Evolutionary conservation across 2,113 vertebrate genomes (phyloP), one percentile per base, ranked within the genome.

Genomic region (Ceyx melanurus): DNA sequence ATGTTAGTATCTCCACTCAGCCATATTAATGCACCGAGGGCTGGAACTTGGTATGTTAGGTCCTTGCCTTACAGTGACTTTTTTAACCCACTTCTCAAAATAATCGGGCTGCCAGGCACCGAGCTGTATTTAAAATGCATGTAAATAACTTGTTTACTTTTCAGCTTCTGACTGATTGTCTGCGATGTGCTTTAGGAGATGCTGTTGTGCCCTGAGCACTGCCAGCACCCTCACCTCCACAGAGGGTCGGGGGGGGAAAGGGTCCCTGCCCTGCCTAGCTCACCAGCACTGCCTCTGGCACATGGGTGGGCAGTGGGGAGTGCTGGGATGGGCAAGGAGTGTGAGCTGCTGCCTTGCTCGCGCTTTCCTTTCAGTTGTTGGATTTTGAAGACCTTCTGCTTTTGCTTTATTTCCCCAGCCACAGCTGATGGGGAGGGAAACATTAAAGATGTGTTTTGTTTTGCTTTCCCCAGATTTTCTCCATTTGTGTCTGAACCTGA

Each of bases 1-100:
- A 94, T 96, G 97, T 97, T 97, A 95, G 96, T 93, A 94, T 97
- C 97, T 97, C 96, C 89, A 94, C 96, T 95, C 97, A 95, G 97
- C 97, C 97, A 96, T 96, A 97, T 95, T 94, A 98, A 97, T 96
- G 93, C 95, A 93, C 94, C 10, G 1, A 95, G 96, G 97, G 93
- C 93, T 90, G 14, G 70, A 95, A 79, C 91, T 92, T 91, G 95
- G 92, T 97, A 90, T 97, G 96, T 97, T 95, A 96, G 97, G 97
- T 96, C 97, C 92, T 96, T 95, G 91, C 92, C 91, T 95, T 89
- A 96, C 91, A 96, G 92, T 29, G 90, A 82, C 95, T 97, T 95
- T 90, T 96, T 95, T 95, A 97, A 97, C 83, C 92, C 81, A 78
- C 88, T 94, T 95, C 95, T 92, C 87, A 94, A 97, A 97, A 96